A percentile compares a stretch with the other conserved stretches of the same genome.
Evolutionary conservation across 1,140 invertebrate genomes (phyloP).

Genomic region (Drosophila kikkawai): DNA sequence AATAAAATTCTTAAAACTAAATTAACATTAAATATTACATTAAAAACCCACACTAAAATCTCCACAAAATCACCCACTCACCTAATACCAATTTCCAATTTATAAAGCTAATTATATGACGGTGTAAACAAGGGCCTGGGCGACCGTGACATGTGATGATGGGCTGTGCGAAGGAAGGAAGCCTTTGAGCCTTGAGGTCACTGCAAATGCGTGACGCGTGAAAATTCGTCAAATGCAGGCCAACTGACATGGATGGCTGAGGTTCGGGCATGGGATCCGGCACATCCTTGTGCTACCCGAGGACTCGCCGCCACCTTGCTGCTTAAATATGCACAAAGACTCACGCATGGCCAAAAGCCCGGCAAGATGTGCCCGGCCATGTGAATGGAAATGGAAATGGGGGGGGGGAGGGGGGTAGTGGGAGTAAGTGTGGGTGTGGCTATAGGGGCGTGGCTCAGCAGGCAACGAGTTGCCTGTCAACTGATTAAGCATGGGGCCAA

Average conservation of each 20-base stretch:
- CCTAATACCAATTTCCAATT: not conserved
- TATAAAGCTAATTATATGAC: constrained; percentile 1
- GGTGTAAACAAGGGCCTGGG: constrained; percentile 20
- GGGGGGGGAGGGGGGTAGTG: not conserved
- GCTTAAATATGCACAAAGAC: constrained; percentile 71
- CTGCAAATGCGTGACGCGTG: constrained; percentile 68
- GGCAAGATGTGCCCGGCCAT: constrained; percentile 13
- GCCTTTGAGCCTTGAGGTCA: constrained; percentile 65
- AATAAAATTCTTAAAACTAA: not conserved
- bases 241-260: constrained; percentile 45
- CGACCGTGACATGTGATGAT: constrained; percentile 16
- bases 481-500: constrained; percentile 42
- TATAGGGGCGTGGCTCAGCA: constrained; percentile 13
- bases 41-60: not conserved
- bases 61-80: not conserved
- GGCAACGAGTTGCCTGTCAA: constrained; percentile 22
- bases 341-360: constrained; percentile 44
- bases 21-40: not conserved
- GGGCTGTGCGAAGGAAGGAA: constrained; percentile 14
- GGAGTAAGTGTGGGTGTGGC: not conserved
- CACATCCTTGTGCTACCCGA: constrained; percentile 7
- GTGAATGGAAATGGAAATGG: constrained; percentile 19
- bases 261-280: not conserved
- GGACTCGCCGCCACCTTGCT: constrained; percentile 20
- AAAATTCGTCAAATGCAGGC: constrained; percentile 71